Evolutionary conservation across 2,888 invertebrate species (phyloP).

Genomic region (Harpagoxenus sublaevis): DNA sequence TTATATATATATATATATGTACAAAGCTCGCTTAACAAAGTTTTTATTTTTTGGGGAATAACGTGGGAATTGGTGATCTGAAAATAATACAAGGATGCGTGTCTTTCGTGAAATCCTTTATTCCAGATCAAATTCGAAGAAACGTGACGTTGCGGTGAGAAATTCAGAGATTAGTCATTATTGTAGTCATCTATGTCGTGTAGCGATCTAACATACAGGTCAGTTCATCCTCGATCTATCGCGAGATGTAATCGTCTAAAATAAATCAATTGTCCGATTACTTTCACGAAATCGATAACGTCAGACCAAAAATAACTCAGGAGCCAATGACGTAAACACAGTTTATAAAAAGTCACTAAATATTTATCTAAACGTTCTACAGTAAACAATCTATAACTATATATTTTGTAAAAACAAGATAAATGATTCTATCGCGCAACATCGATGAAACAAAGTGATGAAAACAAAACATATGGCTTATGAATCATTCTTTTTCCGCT

Average conservation of each 20-base stretch:
- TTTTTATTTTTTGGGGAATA: constrained; percentile 43
- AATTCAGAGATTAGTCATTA: constrained; percentile 39
- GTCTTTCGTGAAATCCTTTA: neutral
- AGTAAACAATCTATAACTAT: neutral
- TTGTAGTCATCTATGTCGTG: neutral
- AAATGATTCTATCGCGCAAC: neutral
- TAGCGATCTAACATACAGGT: neutral
- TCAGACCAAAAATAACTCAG: neutral
- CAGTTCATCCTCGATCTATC: constrained; percentile 10
- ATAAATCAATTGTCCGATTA: constrained; percentile 19
- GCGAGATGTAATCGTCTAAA: neutral
- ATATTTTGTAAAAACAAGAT: neutral
- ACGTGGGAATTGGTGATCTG: constrained; percentile 8
- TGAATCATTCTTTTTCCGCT: neutral
- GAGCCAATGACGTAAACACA: neutral
- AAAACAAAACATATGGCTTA: neutral
- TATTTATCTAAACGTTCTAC: neutral
- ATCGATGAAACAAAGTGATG: neutral
- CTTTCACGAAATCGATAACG: neutral
- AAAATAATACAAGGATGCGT: constrained; percentile 31
- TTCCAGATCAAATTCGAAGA: constrained; percentile 49
- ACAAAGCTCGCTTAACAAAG: constrained; percentile 46
- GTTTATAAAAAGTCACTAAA: constrained; percentile 19
- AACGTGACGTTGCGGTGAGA: constrained; percentile 43
- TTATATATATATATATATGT: constrained; percentile 19